Evolutionary conservation across 1,140 invertebrate genomes (phyloP).

Genomic region (Chymomyza costata): DNA sequence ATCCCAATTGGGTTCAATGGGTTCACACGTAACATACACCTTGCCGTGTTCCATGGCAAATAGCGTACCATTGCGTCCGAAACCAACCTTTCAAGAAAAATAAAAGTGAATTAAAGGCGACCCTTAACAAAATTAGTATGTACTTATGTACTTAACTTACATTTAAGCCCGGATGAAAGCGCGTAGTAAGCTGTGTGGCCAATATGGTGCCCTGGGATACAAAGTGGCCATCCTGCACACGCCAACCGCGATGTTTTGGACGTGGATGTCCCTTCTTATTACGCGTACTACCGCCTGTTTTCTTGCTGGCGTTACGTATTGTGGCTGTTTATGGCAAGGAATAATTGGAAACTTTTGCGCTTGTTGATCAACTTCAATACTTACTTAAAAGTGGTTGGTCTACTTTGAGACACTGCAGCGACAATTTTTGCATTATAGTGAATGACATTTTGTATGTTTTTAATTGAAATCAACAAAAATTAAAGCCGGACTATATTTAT

Average conservation of each 20-base stretch:
- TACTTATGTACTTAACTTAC: conserved; percentile 75
- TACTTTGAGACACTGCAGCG: conserved; percentile 55
- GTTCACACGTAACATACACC: conserved; percentile 86
- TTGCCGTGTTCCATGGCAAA: conserved; percentile 84
- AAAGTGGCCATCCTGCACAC: conserved; percentile 80
- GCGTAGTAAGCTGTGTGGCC: conserved; percentile 80
- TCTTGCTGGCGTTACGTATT: conserved; percentile 81
- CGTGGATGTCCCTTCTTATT: conserved; percentile 80
- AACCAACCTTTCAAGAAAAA: conserved; percentile 81
- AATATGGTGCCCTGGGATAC: conserved; percentile 82
- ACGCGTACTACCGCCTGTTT: conserved; percentile 80
- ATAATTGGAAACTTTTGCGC: no score
- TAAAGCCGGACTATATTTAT: conserved; percentile 37
- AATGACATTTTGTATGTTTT: conserved; percentile 50
- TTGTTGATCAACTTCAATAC: background rate
- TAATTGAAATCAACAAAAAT: conserved; percentile 4
- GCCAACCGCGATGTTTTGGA: conserved; percentile 85
- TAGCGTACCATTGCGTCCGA: conserved; percentile 84
- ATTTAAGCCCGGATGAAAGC: conserved; percentile 88
- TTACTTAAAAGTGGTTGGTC: conserved; percentile 66
- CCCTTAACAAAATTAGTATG: background rate
- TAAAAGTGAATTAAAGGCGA: background rate
- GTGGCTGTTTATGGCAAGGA: no score
- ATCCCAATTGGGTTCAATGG: conserved; percentile 83
- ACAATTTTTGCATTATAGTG: conserved; percentile 63